Conservation (phyloP, 2,113 vertebrate genomes). For the Propithecus coquereli region DNA sequence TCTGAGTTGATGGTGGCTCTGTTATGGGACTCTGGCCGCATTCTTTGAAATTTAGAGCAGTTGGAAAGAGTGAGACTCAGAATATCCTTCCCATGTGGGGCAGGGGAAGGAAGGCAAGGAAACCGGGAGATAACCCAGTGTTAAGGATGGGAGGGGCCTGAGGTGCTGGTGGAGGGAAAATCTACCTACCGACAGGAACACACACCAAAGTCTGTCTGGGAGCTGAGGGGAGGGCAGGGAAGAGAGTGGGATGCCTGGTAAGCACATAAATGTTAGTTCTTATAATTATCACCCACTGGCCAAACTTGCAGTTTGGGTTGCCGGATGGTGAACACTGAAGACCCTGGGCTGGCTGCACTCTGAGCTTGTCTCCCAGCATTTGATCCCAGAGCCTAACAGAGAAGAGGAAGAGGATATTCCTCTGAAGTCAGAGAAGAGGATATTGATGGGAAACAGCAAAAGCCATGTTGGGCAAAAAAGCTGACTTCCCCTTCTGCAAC, state of each 20-base stretch:
- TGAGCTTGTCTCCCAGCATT: background rate
- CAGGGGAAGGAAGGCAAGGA: background rate
- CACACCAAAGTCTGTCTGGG: background rate
- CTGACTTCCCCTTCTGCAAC: background rate
- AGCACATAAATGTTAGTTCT: background rate
- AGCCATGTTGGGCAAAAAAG: background rate
- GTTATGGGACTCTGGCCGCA: background rate
- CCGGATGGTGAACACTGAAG: background rate
- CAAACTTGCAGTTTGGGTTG: background rate
- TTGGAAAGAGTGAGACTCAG: background rate
- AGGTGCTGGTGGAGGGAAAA: background rate
- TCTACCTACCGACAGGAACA: background rate
- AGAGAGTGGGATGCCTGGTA: background rate
- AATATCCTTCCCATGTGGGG: background rate
- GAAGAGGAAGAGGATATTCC: background rate
- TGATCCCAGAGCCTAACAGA: background rate
- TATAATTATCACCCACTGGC: background rate
- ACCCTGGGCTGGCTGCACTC: background rate
- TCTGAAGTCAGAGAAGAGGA: background rate
- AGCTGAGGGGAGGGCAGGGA: background rate
- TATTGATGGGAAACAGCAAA: background rate
- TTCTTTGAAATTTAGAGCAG: constrained; percentile 28
- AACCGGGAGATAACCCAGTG: background rate
- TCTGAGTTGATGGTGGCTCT: background rate
- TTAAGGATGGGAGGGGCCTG: background rate